Evolutionary conservation across 2,888 invertebrate genomes (phyloP).

Genomic region (Tipula confusa): DNA sequence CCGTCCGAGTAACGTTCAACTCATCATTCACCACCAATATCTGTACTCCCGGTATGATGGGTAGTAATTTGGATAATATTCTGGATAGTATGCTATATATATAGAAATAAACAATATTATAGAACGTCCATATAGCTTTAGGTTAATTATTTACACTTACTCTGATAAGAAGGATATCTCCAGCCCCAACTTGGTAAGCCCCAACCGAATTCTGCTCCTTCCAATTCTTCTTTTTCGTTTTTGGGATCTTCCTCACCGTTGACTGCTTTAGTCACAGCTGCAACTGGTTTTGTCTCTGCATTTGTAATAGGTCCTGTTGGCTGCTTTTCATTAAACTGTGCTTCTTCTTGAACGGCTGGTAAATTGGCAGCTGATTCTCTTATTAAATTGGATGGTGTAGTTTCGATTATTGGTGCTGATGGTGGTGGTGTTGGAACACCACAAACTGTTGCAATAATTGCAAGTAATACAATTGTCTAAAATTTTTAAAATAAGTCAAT

Average conservation of each 20-base stretch:
- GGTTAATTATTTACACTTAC: neutral
- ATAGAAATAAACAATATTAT: too few relatives aligned
- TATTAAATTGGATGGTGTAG: neutral
- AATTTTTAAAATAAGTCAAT: neutral
- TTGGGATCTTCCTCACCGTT: neutral
- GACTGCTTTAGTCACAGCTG: neutral
- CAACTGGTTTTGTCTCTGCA: neutral
- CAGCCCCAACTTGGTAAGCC: neutral
- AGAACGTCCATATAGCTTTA: too few relatives aligned
- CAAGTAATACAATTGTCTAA: neutral
- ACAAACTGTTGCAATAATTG: neutral
- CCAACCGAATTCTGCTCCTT: neutral
- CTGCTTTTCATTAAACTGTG: neutral
- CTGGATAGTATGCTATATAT: too few relatives aligned
- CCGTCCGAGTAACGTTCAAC: too few relatives aligned
- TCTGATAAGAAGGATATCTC: neutral
- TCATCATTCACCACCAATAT: too few relatives aligned
- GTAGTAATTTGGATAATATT: too few relatives aligned
- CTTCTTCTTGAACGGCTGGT: neutral
- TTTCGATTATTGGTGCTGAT: neutral
- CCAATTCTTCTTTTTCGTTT: neutral
- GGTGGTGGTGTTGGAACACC: neutral
- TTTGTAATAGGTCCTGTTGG: neutral
- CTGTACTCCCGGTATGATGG: too few relatives aligned
- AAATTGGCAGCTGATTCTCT: neutral